Base-by-base conservation (phyloP, 2,888 invertebrate species). In the Sarcophaga variegata region DNA sequence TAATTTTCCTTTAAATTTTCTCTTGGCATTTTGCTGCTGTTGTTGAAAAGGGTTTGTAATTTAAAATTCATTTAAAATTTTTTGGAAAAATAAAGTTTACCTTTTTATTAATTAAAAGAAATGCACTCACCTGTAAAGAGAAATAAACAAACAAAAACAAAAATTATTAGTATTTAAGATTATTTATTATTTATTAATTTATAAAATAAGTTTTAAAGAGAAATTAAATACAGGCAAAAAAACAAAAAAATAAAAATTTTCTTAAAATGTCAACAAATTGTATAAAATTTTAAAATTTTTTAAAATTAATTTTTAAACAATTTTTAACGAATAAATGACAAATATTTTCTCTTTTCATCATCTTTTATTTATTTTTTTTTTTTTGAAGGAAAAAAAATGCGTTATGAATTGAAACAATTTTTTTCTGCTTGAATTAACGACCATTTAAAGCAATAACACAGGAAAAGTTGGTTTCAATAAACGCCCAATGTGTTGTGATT, bases 101-200 rank as follows among this genome's bases (percentile, higher is more conserved):
- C 60, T 27, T 47, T 47, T 25, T 37, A 67, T 1, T 74, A 81
- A 74, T 47, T 75, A 49, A 67, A 70, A 54, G 25, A 64, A 71
- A 70, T 4, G 14, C 63, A 67, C 64, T 82, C 64, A 82, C 76
- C 70, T 82, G 25, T 22, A 76, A 82, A 47, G 59, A 70, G 63
- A 76, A 76, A n/a, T 0, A 76, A 70, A 70, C n/a, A 71, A 20
- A 62, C 8, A 54, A 54, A 54, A 14, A 54, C 12, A 54, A 54
- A 10, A 37, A 37, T 37, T 37, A 37, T 37, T 54, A 54, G 14
- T 54, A 54, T 54, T 54, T 54, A 14, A 54, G 54, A 54, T 54
- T 14, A 54, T 54, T 54, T 14, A 54, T 54, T 14, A 54, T 49
- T 49, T 49, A 49, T 54, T 12, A 17, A 54, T 14, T 14, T 14